Evolutionary conservation across 2,113 vertebrate genomes (phyloP).

Genomic region (Romanogobio albipinnatus): DNA sequence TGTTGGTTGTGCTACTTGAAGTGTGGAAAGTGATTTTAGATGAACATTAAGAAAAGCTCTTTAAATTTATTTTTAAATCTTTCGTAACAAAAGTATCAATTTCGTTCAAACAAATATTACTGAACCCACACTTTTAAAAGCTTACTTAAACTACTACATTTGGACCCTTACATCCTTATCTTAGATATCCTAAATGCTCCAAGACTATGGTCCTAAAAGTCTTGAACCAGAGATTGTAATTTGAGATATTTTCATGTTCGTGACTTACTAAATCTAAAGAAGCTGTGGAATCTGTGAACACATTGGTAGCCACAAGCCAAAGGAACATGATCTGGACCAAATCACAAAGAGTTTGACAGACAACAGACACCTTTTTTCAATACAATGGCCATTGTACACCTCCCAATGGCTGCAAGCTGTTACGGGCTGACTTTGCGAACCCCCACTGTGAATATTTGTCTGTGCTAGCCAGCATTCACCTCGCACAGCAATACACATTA

Average conservation of each 20-base stretch:
- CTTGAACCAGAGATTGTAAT: constrained; percentile 54
- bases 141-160: neutral
- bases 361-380: constrained; percentile 21
- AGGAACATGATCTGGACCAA: constrained; percentile 51
- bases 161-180: neutral
- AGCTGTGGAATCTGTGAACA: constrained; percentile 71
- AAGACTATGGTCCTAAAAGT: constrained; percentile 36
- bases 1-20: neutral
- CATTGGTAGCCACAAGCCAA: constrained; percentile 56
- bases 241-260: constrained; percentile 63
- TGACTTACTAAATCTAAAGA: constrained; percentile 66
- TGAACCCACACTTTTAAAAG: neutral
- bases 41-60: too few relatives aligned
- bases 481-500: constrained; percentile 26
- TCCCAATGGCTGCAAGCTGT: constrained; percentile 33
- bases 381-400: constrained; percentile 31
- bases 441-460: constrained; percentile 24
- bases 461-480: constrained; percentile 25
- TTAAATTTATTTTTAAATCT: too few relatives aligned
- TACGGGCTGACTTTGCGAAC: neutral
- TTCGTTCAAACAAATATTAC: neutral
- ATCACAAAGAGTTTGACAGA: constrained; percentile 49
- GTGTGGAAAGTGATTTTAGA: too few relatives aligned
- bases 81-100: too few relatives aligned
- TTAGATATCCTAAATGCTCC: neutral